Percentiles rank a stretch among this genome's conserved stretches.
These are phyloP conservation scores for Arion vulgaris DNA, from an alignment of 1,140 invertebrate species.

Conservation along the genomic window DNA sequence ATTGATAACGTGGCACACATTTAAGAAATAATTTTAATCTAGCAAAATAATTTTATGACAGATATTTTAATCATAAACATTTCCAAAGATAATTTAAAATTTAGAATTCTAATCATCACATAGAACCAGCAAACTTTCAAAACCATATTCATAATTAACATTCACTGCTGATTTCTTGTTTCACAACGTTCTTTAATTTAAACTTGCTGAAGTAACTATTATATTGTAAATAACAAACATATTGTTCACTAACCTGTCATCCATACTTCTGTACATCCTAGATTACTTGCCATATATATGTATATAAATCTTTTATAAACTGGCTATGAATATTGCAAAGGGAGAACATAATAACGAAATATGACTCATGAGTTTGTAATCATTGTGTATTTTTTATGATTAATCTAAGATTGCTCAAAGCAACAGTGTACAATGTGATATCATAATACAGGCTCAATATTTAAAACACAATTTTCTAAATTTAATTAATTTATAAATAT, in stretches of 20 bases:
- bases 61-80: too few relatives aligned
- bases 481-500: too few relatives aligned
- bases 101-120: not conserved
- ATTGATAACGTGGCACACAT: too few relatives aligned
- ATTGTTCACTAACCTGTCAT: not conserved
- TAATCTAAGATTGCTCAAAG: constrained; percentile 3
- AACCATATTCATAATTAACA: not conserved
- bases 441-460: constrained; percentile 9
- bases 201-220: not conserved
- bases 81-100: not conserved
- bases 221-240: not conserved
- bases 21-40: too few relatives aligned
- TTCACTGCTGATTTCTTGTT: not conserved
- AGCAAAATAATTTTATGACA: too few relatives aligned
- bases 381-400: not conserved
- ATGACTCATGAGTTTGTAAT: not conserved
- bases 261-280: not conserved
- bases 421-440: not conserved
- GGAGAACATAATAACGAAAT: not conserved
- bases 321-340: not conserved
- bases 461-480: too few relatives aligned
- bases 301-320: not conserved
- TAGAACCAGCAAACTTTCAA: not conserved
- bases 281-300: constrained; percentile 4
- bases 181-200: not conserved